Base-by-base conservation (phyloP, 2,113 vertebrate genomes). In the Noturus placidus region DNA sequence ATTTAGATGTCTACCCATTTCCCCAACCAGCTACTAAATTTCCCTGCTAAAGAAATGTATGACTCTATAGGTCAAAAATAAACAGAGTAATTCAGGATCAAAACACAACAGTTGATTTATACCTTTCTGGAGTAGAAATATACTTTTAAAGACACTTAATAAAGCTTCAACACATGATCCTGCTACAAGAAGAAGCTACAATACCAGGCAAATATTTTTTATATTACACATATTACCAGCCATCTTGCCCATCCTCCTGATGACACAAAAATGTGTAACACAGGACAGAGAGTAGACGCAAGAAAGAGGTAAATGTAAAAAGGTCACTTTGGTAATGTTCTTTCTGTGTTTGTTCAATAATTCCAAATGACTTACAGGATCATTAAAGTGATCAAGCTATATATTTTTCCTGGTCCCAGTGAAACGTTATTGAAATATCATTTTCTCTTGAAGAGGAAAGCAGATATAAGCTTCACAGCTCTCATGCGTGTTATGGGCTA, bases 1-100 rank as follows among this genome's bases (percentile, higher is more conserved):
- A 70, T 61, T 82, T 87, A 20, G 86, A 72, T 82, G 70, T 81
- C 15, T 46, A 61, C 33, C 56, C 15, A 20, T 76, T 83, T 82
- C 7, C 69, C 9, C 14, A 56, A 30, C 11, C 42, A 61, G 30
- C 67, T 82, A 8, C 50, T 4, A 42, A 33, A 76, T 83, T 87
- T 72, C 4, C 30, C 38, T 63, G 56, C 52, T 70, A 70, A 82
- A 74, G 25, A 69, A 83, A 61, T 63, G 35, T 63, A 22, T 57
- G 56, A 82, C 56, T 17, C 67, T 38, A 17, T 57, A 74, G 52
- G 25, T 33, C n/a, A 50, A 76, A 82, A 83, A 59, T 22, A 83
- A 76, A 69, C 65, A 52, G n/a, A 20, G 15, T 63, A 82, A 83
- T 87, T 54, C 35, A 20, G 54, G 78, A 19, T 30, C 25, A 83